phyloP scores from a whole-genome alignment of 2,113 vertebrate species.

The Nannospalax galili region DNA sequence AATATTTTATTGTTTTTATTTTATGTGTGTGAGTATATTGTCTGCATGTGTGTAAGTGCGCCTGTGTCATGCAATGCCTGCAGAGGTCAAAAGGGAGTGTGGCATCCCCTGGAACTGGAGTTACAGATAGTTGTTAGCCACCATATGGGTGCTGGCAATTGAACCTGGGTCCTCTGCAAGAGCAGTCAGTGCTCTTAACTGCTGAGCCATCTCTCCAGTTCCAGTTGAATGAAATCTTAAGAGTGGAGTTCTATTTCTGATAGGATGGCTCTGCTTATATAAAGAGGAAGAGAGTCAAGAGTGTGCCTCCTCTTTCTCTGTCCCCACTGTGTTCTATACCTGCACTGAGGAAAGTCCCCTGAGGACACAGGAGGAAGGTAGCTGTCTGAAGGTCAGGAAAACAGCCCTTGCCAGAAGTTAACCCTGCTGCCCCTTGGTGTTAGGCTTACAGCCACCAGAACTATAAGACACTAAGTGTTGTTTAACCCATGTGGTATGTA shows the following conservation, averaged over 20 bases:
- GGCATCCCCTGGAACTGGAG: too few relatives aligned
- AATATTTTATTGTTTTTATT: too few relatives aligned
- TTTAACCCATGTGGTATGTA: background rate
- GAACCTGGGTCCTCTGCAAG: too few relatives aligned
- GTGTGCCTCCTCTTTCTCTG: background rate
- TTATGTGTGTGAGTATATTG: background rate
- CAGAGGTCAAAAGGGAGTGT: too few relatives aligned
- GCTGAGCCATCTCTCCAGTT: too few relatives aligned
- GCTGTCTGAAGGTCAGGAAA: background rate
- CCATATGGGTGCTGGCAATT: too few relatives aligned
- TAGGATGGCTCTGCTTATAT: background rate
- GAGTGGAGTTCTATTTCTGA: background rate
- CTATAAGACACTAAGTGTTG: background rate
- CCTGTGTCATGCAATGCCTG: too few relatives aligned
- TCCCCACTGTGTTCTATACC: too few relatives aligned
- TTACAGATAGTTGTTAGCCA: too few relatives aligned
- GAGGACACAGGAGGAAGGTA: background rate
- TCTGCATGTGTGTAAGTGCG: too few relatives aligned
- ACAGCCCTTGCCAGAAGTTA: background rate
- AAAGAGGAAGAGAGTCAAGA: background rate
- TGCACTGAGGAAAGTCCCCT: background rate
- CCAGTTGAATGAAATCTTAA: background rate
- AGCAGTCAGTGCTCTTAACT: too few relatives aligned
- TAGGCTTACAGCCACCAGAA: background rate
- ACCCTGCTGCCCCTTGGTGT: too few relatives aligned